These are phyloP conservation scores for Apostichopus parvimensis DNA, from an alignment of 35 echinoderm and acorn worm genomes.

Conservation along the genomic window DNA sequence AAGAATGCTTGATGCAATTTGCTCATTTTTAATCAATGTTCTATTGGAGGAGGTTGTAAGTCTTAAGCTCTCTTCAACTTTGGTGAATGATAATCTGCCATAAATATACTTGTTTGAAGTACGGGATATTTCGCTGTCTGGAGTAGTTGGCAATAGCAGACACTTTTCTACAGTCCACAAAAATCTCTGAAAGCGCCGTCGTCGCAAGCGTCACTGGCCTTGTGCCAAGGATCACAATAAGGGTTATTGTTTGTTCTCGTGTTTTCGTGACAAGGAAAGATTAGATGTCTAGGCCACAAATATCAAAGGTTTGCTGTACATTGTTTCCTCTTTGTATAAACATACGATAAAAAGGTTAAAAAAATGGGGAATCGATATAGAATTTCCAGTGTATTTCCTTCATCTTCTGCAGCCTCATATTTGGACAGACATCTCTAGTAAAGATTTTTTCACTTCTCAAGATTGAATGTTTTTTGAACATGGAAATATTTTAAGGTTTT, in stretches of 20 bases:
- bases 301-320: constrained; percentile 13
- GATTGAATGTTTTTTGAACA: too few species aligned
- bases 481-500: too few species aligned
- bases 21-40: not conserved
- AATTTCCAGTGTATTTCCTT: not conserved
- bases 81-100: not conserved
- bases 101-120: not conserved
- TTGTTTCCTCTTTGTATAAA: not conserved
- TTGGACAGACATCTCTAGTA: too few species aligned
- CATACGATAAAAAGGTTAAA: not conserved
- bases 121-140: not conserved
- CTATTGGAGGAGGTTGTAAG: not conserved
- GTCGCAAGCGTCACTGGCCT: not conserved
- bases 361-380: not conserved
- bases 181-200: not conserved
- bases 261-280: not conserved
- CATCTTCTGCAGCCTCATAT: not conserved
- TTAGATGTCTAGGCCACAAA: constrained; percentile 5
- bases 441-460: too few species aligned
- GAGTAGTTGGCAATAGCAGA: not conserved
- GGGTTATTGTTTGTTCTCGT: constrained; percentile 8
- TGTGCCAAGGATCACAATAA: constrained; percentile 11
- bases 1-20: not conserved
- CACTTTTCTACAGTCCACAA: not conserved
- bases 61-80: not conserved